Conservation (phyloP, 2,113 vertebrate genomes). For the Cephalopholis sonnerati region DNA sequence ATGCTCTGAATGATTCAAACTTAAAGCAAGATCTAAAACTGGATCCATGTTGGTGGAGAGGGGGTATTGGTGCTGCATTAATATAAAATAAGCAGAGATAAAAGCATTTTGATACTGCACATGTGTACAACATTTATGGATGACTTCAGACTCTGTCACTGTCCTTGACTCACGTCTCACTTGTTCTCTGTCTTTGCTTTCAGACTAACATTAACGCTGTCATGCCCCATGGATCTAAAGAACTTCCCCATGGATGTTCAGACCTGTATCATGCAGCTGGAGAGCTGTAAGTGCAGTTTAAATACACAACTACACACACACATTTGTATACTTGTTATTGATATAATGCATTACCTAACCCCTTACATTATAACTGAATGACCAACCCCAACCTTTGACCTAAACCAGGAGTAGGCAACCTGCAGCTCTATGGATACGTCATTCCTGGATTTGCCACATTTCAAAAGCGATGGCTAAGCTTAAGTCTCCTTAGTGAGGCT, state of each 20-base stretch:
- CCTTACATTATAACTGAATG: background rate
- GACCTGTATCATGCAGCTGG: slow-evolving; percentile 98
- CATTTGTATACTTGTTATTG: background rate
- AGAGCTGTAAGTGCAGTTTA: slow-evolving; percentile 94
- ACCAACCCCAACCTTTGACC: background rate
- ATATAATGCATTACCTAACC: background rate
- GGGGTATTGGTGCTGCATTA: background rate
- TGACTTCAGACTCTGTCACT: background rate
- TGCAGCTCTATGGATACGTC: no score
- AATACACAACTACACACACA: slow-evolving; percentile 17
- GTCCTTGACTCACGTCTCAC: background rate
- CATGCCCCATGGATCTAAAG: slow-evolving; percentile 98
- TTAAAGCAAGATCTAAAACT: no score
- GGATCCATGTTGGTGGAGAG: no score
- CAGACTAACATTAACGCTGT: slow-evolving; percentile 95
- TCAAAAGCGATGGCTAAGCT: no score
- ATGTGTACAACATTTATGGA: background rate
- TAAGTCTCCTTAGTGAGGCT: no score
- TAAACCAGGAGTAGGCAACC: no score
- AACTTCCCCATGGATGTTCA: slow-evolving; percentile 99
- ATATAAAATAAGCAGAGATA: slow-evolving; percentile 1
- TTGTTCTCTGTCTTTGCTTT: slow-evolving; percentile 50
- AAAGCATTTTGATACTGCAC: slow-evolving; percentile 3
- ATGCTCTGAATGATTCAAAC: no score
- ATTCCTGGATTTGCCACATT: no score